Percentiles rank a stretch among this genome's conserved stretches.
Conservation (phyloP, 2,888 invertebrate genomes). For the Lordiphosa andalusiaca region DNA sequence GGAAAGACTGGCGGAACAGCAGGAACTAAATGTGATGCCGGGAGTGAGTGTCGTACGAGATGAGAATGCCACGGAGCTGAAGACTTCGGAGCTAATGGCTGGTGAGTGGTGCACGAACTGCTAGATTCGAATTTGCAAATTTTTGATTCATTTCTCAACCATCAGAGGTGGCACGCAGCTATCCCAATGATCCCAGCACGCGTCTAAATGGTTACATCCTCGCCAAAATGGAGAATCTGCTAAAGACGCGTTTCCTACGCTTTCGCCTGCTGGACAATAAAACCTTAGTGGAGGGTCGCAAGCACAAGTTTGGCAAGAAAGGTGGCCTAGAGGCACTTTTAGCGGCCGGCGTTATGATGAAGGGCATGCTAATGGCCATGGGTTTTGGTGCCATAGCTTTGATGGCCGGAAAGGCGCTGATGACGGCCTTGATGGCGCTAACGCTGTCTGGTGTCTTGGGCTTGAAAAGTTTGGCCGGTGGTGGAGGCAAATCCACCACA, state of each 20-base stretch:
- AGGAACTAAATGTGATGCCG: conserved; percentile 85
- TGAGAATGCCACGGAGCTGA: conserved; percentile 82
- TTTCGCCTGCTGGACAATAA: conserved; percentile 86
- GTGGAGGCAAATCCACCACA: conserved; percentile 87
- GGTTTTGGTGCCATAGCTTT: conserved; percentile 88
- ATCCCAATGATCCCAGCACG: conserved; percentile 88
- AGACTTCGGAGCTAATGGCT: conserved; percentile 86
- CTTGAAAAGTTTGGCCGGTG: conserved; percentile 85
- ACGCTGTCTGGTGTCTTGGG: conserved; percentile 89
- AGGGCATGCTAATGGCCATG: conserved; percentile 87
- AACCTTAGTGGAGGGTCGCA: conserved; percentile 82
- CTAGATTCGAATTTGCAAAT: not conserved
- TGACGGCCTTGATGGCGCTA: conserved; percentile 90
- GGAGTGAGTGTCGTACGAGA: conserved; percentile 89
- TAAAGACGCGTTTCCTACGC: conserved; percentile 88
- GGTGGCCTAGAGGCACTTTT: conserved; percentile 82
- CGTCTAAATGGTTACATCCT: conserved; percentile 88
- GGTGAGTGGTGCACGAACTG: conserved; percentile 63
- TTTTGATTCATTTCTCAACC: not conserved
- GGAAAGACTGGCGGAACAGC: conserved; percentile 86
- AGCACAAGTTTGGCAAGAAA: conserved; percentile 82
- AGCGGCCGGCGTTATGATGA: conserved; percentile 84
- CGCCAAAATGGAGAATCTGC: conserved; percentile 86
- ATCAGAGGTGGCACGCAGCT: conserved; percentile 86
- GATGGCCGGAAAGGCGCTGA: conserved; percentile 90